Evolutionary conservation across 2,113 vertebrate genomes (phyloP).

Genomic region (Labeo rohita): DNA sequence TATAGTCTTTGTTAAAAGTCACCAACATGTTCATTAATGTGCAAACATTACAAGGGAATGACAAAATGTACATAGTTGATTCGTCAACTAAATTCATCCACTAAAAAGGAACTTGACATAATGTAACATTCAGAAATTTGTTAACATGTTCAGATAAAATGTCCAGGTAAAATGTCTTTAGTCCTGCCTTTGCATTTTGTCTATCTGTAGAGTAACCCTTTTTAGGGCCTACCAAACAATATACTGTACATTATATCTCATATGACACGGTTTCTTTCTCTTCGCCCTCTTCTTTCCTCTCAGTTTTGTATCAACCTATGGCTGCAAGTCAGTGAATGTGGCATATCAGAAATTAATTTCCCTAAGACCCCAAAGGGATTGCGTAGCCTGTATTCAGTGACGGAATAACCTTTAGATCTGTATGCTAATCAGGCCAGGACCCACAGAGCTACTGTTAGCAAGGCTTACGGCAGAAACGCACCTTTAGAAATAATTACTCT

Average conservation of each 20-base stretch:
- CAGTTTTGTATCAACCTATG: background rate
- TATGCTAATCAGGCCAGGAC: slow-evolving; percentile 35
- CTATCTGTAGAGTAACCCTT: background rate
- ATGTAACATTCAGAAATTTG: no score
- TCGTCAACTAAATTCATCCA: no score
- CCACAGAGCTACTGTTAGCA: slow-evolving; percentile 9
- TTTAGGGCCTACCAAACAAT: background rate
- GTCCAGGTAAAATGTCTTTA: background rate
- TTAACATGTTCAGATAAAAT: background rate
- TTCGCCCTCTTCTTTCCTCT: background rate
- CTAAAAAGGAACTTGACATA: no score
- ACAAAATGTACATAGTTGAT: no score
- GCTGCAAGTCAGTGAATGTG: background rate
- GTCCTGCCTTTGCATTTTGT: background rate
- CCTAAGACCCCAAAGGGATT: background rate
- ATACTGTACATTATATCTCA: background rate
- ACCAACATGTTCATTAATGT: no score
- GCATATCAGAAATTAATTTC: slow-evolving; percentile 22
- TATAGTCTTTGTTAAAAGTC: no score
- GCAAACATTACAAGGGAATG: no score
- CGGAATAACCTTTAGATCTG: slow-evolving; percentile 30
- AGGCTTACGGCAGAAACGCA: slow-evolving; percentile 16
- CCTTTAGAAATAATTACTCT: slow-evolving; percentile 33
- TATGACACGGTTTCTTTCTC: background rate
- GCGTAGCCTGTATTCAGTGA: background rate